These are phyloP conservation scores for Cassiopea xamachana DNA, from an alignment of 30 jellyfish, hydroid and myxozoan genomes.

Conservation along the genomic window DNA sequence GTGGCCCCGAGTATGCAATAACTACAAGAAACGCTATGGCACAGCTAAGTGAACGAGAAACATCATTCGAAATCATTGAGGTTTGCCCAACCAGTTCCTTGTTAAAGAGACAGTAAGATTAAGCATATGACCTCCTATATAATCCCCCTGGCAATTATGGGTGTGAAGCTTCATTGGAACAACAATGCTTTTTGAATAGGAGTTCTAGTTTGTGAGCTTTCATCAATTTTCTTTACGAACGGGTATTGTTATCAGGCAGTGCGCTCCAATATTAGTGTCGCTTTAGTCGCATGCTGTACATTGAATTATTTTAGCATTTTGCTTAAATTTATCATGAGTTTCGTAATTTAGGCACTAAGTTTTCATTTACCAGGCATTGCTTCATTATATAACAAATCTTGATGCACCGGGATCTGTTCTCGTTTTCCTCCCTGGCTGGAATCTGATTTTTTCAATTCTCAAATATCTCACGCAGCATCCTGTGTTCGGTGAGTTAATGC, in stretches of 20 bases:
- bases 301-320: neutral
- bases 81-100: slow-evolving; percentile 12
- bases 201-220: too few relatives aligned
- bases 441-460: slow-evolving; percentile 70
- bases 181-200: too few relatives aligned
- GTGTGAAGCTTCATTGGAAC: too few relatives aligned
- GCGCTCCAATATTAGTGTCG: neutral
- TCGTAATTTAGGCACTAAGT: neutral
- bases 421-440: slow-evolving; percentile 98
- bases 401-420: slow-evolving; percentile 92
- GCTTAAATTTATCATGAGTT: too few relatives aligned
- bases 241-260: too few relatives aligned
- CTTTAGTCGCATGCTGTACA: neutral
- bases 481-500: slow-evolving; percentile 73
- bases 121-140: too few relatives aligned
- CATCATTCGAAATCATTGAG: slow-evolving; percentile 88
- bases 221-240: too few relatives aligned
- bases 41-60: slow-evolving; percentile 90
- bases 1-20: slow-evolving; percentile 86
- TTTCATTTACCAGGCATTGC: slow-evolving; percentile 70
- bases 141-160: too few relatives aligned
- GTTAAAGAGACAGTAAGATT: too few relatives aligned
- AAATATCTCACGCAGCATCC: slow-evolving; percentile 84
- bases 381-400: slow-evolving; percentile 72
- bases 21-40: slow-evolving; percentile 94